Base-by-base conservation (phyloP, 2,888 invertebrate genomes). In the Epirrita christyi region DNA sequence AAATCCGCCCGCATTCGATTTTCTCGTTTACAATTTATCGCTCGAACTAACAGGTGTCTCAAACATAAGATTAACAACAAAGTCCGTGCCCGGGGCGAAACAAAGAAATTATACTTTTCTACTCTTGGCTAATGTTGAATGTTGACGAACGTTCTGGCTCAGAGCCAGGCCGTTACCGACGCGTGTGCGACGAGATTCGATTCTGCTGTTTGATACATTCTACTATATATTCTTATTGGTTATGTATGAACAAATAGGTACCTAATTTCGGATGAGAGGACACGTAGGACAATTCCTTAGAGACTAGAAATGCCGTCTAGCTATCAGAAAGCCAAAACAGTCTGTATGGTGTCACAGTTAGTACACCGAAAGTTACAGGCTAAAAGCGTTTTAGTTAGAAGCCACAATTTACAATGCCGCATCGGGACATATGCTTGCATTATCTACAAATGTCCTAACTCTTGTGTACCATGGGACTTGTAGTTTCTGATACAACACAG, bases 91-190 rank as follows among this genome's bases (percentile, higher is more conserved):
- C 63, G 54, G 48, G 56, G 59, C 56, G 43, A 51, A 58, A 68
- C 63, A 71, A 72, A 72, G 61, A 70, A 63, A 71, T 72, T 71
- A 71, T 67, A 69, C 63, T 67, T 70, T 66, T 59, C 64, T 69
- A 62, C 62, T 67, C 64, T 63, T 68, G 67, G 70, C 64, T 72
- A 74, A 71, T 67, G 70, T 68, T 73, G 76, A 75, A 67, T 67
- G 67, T 71, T 75, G 77, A 77, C 68, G 69, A 71, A 68, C 69
- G 55, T 67, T 65, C 68, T 78, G 78, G 78, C 76, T 37, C 21
- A 51, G 44, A 44, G 72, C 78, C 78, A 78, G 58, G 62, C 67
- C 59, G 71, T 70, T 71, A 61, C 68, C 60, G 66, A 68, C 76
- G 75, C 73, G 67, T 72, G 72, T 64, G 67, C 66, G 66, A 63